These are phyloP conservation scores for Meleagris gallopavo DNA, from an alignment of 2,113 vertebrate species.

Conservation along the genomic window DNA sequence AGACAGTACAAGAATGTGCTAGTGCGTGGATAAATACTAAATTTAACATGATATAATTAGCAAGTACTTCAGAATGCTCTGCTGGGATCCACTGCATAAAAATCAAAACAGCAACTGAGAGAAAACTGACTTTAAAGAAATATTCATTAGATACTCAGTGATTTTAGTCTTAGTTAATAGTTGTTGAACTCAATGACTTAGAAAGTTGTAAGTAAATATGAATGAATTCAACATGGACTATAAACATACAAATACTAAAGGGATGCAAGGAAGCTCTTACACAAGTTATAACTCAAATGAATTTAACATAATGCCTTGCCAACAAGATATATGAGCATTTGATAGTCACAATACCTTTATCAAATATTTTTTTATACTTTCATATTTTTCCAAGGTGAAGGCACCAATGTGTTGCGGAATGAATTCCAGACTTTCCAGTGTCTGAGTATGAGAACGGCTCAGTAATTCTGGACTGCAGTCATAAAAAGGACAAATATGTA, in stretches of 20 bases:
- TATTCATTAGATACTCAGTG: not conserved
- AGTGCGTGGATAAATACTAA: not conserved
- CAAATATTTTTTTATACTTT: conserved; percentile 90
- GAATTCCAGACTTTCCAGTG: conserved; percentile 92
- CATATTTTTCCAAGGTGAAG: conserved; percentile 90
- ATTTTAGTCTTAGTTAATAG: not conserved
- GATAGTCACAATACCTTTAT: conserved; percentile 84
- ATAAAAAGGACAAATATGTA: conserved; percentile 31
- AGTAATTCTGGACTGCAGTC: conserved; percentile 80
- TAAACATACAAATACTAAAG: not conserved
- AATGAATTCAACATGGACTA: not conserved
- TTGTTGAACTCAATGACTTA: not conserved
- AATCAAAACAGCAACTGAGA: not conserved
- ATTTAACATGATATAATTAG: not conserved
- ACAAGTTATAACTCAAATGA: not conserved
- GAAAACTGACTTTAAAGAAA: not conserved
- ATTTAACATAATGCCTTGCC: not conserved
- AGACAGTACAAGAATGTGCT: not conserved
- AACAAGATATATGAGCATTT: not conserved
- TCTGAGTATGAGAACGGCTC: conserved; percentile 89
- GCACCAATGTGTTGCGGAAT: conserved; percentile 89
- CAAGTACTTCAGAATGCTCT: not conserved
- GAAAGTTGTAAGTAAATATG: not conserved
- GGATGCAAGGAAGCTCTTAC: not conserved
- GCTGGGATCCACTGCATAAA: not conserved